phyloP scores from a whole-genome alignment of 2,113 vertebrate species.

The Salvelinus sp. region DNA sequence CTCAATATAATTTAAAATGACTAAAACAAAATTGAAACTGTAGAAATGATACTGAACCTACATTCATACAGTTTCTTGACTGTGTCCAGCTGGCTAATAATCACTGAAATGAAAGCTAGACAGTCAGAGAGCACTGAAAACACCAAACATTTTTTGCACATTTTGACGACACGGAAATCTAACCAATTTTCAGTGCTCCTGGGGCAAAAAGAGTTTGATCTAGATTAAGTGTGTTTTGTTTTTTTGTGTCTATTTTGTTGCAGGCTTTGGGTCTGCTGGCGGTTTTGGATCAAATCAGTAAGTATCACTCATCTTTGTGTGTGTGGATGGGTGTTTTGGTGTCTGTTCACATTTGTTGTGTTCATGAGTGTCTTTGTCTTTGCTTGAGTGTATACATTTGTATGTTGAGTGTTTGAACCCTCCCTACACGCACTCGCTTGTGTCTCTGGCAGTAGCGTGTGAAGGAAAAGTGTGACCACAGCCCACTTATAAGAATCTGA shows the following conservation, averaged over 20 bases:
- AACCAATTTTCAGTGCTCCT: too few relatives aligned
- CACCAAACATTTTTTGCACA: too few relatives aligned
- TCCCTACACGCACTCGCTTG: background rate
- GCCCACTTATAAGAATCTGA: background rate
- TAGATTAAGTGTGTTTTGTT: background rate
- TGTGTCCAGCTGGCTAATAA: too few relatives aligned
- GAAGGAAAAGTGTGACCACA: background rate
- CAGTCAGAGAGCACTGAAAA: too few relatives aligned
- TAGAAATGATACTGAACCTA: too few relatives aligned
- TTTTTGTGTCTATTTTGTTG: constrained; percentile 13
- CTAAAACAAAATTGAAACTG: too few relatives aligned
- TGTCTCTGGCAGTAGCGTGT: background rate
- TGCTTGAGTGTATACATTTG: background rate
- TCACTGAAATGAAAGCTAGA: too few relatives aligned
- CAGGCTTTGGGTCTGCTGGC: constrained; percentile 66
- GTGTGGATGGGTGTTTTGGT: background rate
- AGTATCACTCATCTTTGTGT: constrained; percentile 48
- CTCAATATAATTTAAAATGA: too few relatives aligned
- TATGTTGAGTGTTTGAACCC: background rate
- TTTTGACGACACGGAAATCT: too few relatives aligned
- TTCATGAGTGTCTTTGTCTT: background rate
- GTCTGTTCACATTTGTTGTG: background rate
- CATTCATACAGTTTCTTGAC: too few relatives aligned
- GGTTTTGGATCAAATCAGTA: constrained; percentile 79
- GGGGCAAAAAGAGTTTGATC: too few relatives aligned